Percentiles rank a stretch among this genome's conserved stretches.
Conservation (phyloP, 2,888 invertebrate genomes). For the Altica lythri region DNA sequence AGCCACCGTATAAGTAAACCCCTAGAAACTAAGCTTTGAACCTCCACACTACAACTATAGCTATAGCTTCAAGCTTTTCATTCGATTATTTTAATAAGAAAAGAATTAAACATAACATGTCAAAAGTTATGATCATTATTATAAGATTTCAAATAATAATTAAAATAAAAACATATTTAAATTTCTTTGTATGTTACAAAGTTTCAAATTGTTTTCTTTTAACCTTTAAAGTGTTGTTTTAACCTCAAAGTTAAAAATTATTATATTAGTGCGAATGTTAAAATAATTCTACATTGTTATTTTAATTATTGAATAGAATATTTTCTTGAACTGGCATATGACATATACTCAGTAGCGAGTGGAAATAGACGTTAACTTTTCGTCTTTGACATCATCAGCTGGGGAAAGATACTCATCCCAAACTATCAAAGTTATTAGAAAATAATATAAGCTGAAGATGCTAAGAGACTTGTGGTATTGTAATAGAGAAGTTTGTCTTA, state of each 20-base stretch:
- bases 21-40: neutral
- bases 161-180: no score
- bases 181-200: no score
- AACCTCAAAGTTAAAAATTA: neutral
- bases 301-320: neutral
- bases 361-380: slow-evolving; percentile 9
- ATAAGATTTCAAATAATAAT: neutral
- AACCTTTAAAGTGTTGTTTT: neutral
- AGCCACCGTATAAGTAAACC: neutral
- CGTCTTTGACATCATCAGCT: slow-evolving; percentile 9
- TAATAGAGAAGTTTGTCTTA: no score
- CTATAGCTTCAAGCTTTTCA: neutral
- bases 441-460: slow-evolving; percentile 2
- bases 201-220: neutral
- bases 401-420: neutral
- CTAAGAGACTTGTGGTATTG: no score
- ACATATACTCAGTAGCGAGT: neutral
- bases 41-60: neutral
- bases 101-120: neutral
- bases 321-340: slow-evolving; percentile 2
- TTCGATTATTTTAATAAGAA: neutral
- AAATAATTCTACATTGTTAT: neutral
- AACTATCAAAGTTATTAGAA: slow-evolving; percentile 6
- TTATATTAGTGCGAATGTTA: no score
- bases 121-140: neutral